Evolutionary conservation across 2,113 vertebrate species (phyloP), one percentile per base, ranked within the genome.

Genomic region (Phyllostomus discolor): DNA sequence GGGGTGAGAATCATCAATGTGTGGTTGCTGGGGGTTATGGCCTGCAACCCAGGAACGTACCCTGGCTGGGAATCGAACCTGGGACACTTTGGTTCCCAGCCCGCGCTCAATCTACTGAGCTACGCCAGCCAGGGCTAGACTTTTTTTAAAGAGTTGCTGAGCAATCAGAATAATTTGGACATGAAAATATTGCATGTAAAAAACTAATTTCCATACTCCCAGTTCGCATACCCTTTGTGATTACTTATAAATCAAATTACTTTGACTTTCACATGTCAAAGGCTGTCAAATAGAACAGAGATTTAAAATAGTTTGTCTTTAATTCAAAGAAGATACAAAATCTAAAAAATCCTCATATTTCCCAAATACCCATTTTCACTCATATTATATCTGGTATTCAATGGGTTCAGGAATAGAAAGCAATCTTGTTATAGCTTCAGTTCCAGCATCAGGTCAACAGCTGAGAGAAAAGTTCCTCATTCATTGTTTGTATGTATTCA

Each of bases 401-500:
- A 0, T 85, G 64, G 3, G 35, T 89, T 87, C 8, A 89, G 57
- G 66, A 50, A 82, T 66, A 86, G 24, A 93, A 90, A 69, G 3
- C 59, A 75, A 8, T 20, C 26, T 90, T 2, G 2, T 66, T 59
- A 48, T 31, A 86, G 17, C 22, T 83, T 94, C 33, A 80, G 1
- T 96, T 28, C 50, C 62, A 93, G 38, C 33, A 50, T 91, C 57
- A 50, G 54, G 17, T 80, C 46, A 87, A 1, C 35, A 94, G 26
- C 33, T 66, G 33, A 92, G 28, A 67, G 20, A 93, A 26, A 62
- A 48, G 16, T 57, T 84, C 35, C 41, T 76, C 57, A 66, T 28
- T 94, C 41, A 76, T 57, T 95, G 82, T 88, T 10, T 90, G 6
- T 94, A 43, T 90, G 38, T 88, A 26, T 95, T 95, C 31, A 95